Evolutionary conservation across 2,888 invertebrate genomes (phyloP).

Genomic region (Scaptomyza parva): DNA sequence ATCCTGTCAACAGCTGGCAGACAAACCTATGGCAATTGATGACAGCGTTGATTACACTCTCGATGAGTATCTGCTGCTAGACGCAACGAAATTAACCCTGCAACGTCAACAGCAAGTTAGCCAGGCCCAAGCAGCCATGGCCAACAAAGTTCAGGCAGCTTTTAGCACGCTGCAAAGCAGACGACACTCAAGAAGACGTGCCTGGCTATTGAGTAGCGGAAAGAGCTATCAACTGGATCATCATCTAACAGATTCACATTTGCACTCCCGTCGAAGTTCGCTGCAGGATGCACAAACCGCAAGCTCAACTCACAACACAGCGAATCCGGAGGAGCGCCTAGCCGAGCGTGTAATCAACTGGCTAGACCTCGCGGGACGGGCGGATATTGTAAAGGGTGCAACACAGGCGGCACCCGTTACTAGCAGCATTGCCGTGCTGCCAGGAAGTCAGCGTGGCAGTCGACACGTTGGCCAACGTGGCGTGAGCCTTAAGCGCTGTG

Average conservation of each 20-base stretch:
- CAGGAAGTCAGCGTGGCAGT: slow-evolving; percentile 39
- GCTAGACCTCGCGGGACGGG: slow-evolving; percentile 90
- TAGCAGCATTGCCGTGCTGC: slow-evolving; percentile 32
- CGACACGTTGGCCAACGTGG: slow-evolving; percentile 43
- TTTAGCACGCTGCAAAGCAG: slow-evolving; percentile 41
- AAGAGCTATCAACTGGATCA: slow-evolving; percentile 56
- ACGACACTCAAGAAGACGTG: slow-evolving; percentile 57
- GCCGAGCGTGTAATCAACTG: slow-evolving; percentile 92
- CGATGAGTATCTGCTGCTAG: slow-evolving; percentile 63
- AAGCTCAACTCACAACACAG: slow-evolving; percentile 25
- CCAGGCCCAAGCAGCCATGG: slow-evolving; percentile 30
- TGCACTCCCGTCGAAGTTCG: slow-evolving; percentile 80
- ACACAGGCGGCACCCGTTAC: slow-evolving; percentile 33
- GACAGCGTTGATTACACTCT: slow-evolving; percentile 52
- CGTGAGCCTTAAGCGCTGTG: slow-evolving; percentile 45
- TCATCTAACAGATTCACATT: slow-evolving; percentile 51
- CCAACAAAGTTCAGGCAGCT: slow-evolving; percentile 27
- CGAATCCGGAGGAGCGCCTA: slow-evolving; percentile 84
- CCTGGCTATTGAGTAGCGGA: slow-evolving; percentile 51
- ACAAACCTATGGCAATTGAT: slow-evolving; percentile 26
- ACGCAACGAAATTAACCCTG: slow-evolving; percentile 67
- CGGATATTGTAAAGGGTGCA: slow-evolving; percentile 70
- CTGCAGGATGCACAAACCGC: slow-evolving; percentile 71
- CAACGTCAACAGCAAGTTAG: slow-evolving; percentile 62
- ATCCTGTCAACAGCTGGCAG: slow-evolving; percentile 53